A percentile compares a stretch with the other conserved stretches of the same genome.
Evolutionary conservation across 2,797 vertebrate genomes (phyloP).

Genomic region (Acipenser transmontanus): DNA sequence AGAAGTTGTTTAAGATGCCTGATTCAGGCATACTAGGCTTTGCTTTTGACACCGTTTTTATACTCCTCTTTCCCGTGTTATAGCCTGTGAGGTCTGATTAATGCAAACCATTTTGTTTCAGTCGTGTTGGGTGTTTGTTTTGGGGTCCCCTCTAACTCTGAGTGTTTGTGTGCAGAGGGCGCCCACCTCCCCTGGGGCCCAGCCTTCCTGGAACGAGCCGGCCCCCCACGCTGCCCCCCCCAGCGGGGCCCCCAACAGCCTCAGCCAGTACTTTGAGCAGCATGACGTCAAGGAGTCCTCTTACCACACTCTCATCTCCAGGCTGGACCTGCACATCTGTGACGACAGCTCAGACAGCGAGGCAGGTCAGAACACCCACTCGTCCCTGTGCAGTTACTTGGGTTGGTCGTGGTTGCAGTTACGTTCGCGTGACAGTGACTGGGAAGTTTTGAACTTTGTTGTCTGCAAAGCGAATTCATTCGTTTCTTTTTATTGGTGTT

Average conservation of each 20-base stretch:
- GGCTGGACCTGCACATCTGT: conserved; percentile 90
- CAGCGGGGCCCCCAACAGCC: conserved; percentile 58
- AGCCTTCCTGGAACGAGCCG: conserved; percentile 75
- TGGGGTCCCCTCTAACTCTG: conserved; percentile 7
- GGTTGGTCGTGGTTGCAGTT: too few relatives aligned
- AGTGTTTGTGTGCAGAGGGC: conserved; percentile 58
- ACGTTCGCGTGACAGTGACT: too few relatives aligned
- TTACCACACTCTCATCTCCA: conserved; percentile 92
- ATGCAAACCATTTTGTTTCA: too few relatives aligned
- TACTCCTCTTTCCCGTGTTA: too few relatives aligned
- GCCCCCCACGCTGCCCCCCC: conserved; percentile 50
- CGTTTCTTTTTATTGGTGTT: conserved; percentile 15
- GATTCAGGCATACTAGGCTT: too few relatives aligned
- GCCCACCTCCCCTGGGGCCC: conserved; percentile 72
- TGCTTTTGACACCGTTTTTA: too few relatives aligned
- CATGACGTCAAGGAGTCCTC: conserved; percentile 93
- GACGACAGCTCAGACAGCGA: conserved; percentile 80
- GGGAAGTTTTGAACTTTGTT: too few relatives aligned
- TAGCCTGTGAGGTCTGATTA: too few relatives aligned
- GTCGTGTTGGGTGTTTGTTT: too few relatives aligned
- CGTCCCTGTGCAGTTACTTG: too few relatives aligned
- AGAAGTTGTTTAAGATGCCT: too few relatives aligned
- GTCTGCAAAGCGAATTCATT: too few relatives aligned
- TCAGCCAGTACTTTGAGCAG: conserved; percentile 84
- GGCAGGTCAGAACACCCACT: conserved; percentile 62